A percentile compares a stretch with the other conserved stretches of the same genome.
Evolutionary conservation across 2,888 invertebrate species (phyloP).

Genomic region (Cheilosia vulpina): DNA sequence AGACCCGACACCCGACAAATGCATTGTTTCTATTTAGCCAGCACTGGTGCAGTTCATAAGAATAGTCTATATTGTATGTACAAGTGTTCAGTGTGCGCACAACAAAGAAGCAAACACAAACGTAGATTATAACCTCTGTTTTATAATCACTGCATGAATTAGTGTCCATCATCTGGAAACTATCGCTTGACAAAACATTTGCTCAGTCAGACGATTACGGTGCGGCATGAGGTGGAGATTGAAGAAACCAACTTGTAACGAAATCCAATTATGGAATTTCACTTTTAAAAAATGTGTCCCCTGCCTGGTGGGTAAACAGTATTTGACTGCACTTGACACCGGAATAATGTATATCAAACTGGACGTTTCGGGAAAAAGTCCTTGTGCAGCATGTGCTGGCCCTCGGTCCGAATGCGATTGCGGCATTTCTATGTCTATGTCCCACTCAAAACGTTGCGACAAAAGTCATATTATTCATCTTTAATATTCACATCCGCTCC

Average conservation of each 20-base stretch:
- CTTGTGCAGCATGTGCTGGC: conserved; percentile 14
- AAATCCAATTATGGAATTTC: conserved; percentile 46
- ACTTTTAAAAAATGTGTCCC: conserved; percentile 1
- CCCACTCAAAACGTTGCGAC: conserved; percentile 51
- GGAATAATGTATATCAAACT: background rate
- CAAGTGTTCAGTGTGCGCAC: background rate
- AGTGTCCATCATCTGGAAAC: conserved; percentile 50
- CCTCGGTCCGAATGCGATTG: conserved; percentile 31
- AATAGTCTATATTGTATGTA: background rate
- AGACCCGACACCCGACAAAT: conserved; percentile 5
- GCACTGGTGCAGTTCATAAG: background rate
- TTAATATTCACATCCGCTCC: conserved; percentile 18
- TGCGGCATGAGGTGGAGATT: background rate
- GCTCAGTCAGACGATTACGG: conserved; percentile 31
- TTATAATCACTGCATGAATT: conserved; percentile 57
- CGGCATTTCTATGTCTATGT: conserved; percentile 30
- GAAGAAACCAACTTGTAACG: conserved; percentile 34
- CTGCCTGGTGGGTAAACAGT: background rate
- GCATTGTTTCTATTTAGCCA: conserved; percentile 12
- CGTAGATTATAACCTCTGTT: conserved; percentile 40
- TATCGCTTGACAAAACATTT: conserved; percentile 39
- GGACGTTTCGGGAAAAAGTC: conserved; percentile 7
- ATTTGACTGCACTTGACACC: conserved; percentile 30
- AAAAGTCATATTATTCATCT: conserved; percentile 31
- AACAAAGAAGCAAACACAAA: conserved; percentile 19